Evolutionary conservation across 2,888 invertebrate genomes (phyloP).

Genomic region (Fabriciana adippe): DNA sequence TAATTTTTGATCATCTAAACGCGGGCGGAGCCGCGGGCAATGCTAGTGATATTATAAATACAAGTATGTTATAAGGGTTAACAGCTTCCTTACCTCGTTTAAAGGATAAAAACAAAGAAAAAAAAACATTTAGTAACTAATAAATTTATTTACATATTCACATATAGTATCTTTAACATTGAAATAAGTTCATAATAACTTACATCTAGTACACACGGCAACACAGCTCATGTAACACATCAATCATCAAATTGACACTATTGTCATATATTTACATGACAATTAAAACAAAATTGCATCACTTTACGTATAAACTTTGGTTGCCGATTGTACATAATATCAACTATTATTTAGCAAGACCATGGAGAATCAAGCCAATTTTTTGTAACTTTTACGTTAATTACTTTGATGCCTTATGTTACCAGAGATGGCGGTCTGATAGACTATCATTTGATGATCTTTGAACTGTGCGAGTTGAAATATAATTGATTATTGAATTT

Average conservation of each 20-base stretch:
- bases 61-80: not conserved
- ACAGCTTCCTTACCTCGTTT: not conserved
- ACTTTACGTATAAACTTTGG: constrained; percentile 35
- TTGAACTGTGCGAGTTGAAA: too few relatives aligned
- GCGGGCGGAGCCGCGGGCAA: too few relatives aligned
- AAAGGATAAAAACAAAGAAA: constrained; percentile 9
- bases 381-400: not conserved
- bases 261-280: constrained; percentile 37
- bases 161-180: constrained; percentile 76
- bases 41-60: too few relatives aligned
- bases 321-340: constrained; percentile 39
- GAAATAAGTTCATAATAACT: constrained; percentile 61
- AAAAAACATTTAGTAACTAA: constrained; percentile 62
- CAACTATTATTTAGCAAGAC: constrained; percentile 40
- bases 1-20: too few relatives aligned
- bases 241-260: constrained; percentile 59
- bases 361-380: constrained; percentile 25
- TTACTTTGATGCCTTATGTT: not conserved
- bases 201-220: constrained; percentile 44
- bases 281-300: constrained; percentile 25
- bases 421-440: not conserved
- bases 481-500: too few relatives aligned
- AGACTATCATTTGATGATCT: too few relatives aligned
- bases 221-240: constrained; percentile 56
- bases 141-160: constrained; percentile 81